phyloP scores from a whole-genome alignment of 2,113 vertebrate species.

The Gymnorhina tibicen region DNA sequence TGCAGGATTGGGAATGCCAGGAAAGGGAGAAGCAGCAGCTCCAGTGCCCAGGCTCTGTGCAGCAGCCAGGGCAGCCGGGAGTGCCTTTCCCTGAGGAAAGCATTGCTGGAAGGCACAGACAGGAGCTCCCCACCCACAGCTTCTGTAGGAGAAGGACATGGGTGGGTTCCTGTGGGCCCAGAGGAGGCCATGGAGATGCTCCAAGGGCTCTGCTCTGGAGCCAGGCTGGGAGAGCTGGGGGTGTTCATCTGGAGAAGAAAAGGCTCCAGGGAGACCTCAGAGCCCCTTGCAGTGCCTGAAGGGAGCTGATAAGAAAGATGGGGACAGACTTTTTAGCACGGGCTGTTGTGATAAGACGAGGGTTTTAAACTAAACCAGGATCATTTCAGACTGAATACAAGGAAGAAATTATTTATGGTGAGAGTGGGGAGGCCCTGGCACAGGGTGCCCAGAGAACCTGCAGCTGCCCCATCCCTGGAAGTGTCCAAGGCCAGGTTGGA shows the following conservation, averaged over 20 bases:
- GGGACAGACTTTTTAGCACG: neutral
- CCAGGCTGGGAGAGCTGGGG: neutral
- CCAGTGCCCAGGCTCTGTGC: neutral
- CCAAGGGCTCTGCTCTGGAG: neutral
- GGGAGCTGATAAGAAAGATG: neutral
- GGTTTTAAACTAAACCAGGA: neutral
- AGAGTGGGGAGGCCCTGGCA: neutral
- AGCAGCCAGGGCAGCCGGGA: neutral
- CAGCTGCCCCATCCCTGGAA: neutral
- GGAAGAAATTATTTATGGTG: neutral
- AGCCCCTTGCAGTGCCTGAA: neutral
- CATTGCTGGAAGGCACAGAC: fast-evolving
- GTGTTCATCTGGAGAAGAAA: neutral
- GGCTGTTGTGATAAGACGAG: fast-evolving
- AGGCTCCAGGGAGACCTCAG: neutral
- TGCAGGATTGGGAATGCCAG: neutral
- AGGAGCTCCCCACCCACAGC: neutral
- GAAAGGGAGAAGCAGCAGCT: neutral
- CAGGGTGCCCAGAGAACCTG: neutral
- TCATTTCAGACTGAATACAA: neutral
- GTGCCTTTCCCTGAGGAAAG: neutral
- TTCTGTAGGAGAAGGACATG: neutral
- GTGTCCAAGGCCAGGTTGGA: fast-evolving
- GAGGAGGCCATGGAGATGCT: fast-evolving
- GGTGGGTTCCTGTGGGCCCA: neutral